phyloP scores from a whole-genome alignment of 2,113 vertebrate genomes.

The Corythaeola cristata region DNA sequence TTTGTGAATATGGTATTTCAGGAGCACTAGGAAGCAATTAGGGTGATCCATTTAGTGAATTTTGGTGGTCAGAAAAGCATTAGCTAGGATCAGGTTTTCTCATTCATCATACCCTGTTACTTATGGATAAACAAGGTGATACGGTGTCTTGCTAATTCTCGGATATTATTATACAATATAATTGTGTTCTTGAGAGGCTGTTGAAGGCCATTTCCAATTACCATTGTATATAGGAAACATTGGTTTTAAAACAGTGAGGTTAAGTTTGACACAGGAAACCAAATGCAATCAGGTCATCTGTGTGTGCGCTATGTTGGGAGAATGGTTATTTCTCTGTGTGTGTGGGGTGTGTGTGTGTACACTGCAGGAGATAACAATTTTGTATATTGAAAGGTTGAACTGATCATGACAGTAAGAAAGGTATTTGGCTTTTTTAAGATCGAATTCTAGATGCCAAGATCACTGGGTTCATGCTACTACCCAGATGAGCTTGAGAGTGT shows the following conservation, averaged over 20 bases:
- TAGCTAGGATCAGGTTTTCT: constrained; percentile 30
- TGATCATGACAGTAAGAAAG: constrained; percentile 21
- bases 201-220: constrained; percentile 29
- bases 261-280: not conserved
- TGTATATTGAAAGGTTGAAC: constrained; percentile 35
- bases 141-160: not conserved
- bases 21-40: constrained; percentile 39
- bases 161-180: not conserved
- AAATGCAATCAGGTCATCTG: not conserved
- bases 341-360: no score
- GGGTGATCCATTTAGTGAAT: constrained; percentile 32
- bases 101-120: constrained; percentile 12
- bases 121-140: constrained; percentile 30
- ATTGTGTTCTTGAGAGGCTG: not conserved
- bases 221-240: not conserved
- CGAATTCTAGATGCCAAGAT: constrained; percentile 62
- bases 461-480: constrained; percentile 50
- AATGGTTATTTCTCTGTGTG: not conserved
- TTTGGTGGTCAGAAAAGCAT: constrained; percentile 39
- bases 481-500: constrained; percentile 61
- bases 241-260: not conserved
- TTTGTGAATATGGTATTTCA: constrained; percentile 29
- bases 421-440: constrained; percentile 60
- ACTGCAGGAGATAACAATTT: not conserved
- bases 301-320: not conserved